Evolutionary conservation across 2,113 vertebrate genomes (phyloP), one percentile per base, ranked within the genome.

Genomic region (Cryptomyrus ogoouensis): DNA sequence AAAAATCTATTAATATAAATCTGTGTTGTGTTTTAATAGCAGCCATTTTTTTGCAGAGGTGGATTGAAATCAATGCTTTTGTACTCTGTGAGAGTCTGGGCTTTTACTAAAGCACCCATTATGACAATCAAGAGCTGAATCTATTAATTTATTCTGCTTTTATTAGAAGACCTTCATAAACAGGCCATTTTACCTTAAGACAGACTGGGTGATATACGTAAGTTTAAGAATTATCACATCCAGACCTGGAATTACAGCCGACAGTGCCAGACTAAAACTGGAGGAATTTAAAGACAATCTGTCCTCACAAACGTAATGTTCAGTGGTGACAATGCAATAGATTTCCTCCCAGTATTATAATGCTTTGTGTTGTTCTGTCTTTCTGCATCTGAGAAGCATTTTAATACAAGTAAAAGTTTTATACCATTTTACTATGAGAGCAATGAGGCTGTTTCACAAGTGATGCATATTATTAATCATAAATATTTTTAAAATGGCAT

Each of bases 401-500:
- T 80, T 80, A 80, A 80, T 19, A 42, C 17, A 42, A 19, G 35
- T 42, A 39, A 10, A 6, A 15, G 27, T 3, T 17, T 39, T 42
- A 39, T 42, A 80, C 74, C 35, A 80, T 19, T 47, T 47, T 10
- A 47, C 19, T 46, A 4, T 84, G 39, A 84, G 24, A 21, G 8
- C 77, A 83, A 21, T 47, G 83, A 47, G 21, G 24, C 39, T 47
- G 83, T 46, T 46, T 44, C 83, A 47, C 39, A 84, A 84, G 19
- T 84, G 19, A 84, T 46, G 42, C 44, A 47, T 47, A 84, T n/a
- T 84, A 47, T 47, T 84, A 46, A n/a, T 84, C 42, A 84, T 24
- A 44, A 47, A 47, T 46, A 84, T 84, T 84, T 84, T 84, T 84
- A 9, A 84, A 84, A 84, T 84, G 42, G 44, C 24, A 84, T n/a